phyloP scores from a whole-genome alignment of 2,797 vertebrate species.

The Crax fasciolata region DNA sequence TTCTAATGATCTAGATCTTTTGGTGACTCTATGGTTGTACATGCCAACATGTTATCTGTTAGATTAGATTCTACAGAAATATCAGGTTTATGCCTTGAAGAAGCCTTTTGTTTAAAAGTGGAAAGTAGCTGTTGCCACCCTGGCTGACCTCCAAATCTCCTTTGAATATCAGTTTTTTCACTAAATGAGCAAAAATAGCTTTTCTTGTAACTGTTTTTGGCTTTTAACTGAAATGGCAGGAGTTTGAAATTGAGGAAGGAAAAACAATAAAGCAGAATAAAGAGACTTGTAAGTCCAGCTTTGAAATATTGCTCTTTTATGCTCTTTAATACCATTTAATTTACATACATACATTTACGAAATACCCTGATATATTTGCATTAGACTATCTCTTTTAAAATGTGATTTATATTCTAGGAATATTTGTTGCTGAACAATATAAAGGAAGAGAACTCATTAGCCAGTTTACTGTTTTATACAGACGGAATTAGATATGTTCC shows the following conservation, averaged over 20 bases:
- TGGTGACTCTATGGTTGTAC: background rate
- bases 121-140: background rate
- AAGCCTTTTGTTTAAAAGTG: slow-evolving; percentile 7
- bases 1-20: background rate
- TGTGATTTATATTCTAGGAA: background rate
- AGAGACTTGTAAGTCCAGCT: background rate
- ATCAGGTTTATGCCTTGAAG: slow-evolving; percentile 24
- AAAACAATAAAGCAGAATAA: background rate
- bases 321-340: background rate
- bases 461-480: background rate
- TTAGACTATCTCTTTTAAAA: background rate
- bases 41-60: background rate
- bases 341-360: background rate
- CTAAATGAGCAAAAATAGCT: background rate
- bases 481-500: background rate
- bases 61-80: background rate
- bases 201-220: background rate
- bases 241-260: background rate
- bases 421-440: background rate
- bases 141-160: slow-evolving; percentile 12
- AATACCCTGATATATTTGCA: background rate
- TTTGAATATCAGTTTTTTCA: background rate
- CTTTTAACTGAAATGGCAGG: background rate
- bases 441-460: background rate
- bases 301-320: background rate